A percentile compares a stretch with the other conserved stretches of the same genome.
Conservation (phyloP, 2,113 vertebrate species). For the Urocitellus parryii region DNA sequence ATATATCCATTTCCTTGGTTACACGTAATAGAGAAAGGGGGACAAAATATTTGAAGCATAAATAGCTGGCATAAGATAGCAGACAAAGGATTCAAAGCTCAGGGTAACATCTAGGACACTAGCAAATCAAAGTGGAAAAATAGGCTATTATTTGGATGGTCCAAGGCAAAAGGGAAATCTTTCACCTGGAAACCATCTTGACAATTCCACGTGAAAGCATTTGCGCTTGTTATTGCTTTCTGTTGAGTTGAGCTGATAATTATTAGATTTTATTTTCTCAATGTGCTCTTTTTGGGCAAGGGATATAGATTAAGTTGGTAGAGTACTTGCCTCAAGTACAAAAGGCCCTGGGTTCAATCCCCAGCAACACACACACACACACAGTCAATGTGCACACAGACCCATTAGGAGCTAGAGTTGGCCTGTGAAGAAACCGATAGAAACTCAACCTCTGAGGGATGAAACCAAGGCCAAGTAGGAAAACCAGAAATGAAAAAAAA, state of each 20-base stretch:
- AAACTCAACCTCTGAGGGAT: background rate
- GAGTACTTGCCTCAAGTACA: too few species aligned
- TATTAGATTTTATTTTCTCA: conserved; percentile 8
- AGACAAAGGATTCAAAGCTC: conserved; percentile 46
- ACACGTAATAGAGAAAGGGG: conserved; percentile 28
- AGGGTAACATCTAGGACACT: background rate
- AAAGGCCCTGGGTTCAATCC: too few species aligned
- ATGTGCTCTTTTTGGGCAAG: background rate
- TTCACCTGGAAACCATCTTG: conserved; percentile 37
- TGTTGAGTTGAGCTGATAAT: background rate
- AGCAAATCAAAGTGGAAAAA: conserved; percentile 41
- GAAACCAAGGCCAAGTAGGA: background rate
- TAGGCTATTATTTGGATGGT: conserved; percentile 12
- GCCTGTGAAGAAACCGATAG: background rate
- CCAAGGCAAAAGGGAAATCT: conserved; percentile 38
- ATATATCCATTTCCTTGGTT: conserved; percentile 68
- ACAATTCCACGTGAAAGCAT: background rate
- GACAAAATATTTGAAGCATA: background rate
- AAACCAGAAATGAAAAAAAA: background rate
- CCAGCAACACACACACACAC: too few species aligned
- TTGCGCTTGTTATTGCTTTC: background rate
- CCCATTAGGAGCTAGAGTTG: background rate
- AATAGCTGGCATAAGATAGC: conserved; percentile 24
- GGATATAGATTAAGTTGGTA: too few species aligned
- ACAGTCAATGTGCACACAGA: background rate